Base-by-base conservation (phyloP, 2,888 invertebrate genomes). In the Phaedon cochleariae region DNA sequence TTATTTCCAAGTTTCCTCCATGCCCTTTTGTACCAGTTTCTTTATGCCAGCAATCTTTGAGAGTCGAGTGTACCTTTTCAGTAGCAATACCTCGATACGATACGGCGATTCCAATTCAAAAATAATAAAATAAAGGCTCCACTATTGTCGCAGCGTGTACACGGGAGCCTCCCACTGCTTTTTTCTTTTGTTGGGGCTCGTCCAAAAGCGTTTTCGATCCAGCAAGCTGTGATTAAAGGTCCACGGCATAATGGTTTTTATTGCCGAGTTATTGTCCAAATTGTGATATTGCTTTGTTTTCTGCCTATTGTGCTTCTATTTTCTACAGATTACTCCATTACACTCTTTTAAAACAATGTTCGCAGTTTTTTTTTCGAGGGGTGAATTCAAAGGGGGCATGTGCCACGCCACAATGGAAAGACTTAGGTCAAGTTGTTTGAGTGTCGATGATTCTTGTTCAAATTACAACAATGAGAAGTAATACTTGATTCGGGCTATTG, bases 11-110 rank as follows among this genome's bases (percentile, higher is more conserved):
- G 80, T 80, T 81, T 80, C 79, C 78, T 80, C 76, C 67, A 69
- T 64, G 73, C 71, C 53, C 67, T 59, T 63, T 67, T 67, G 70
- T 73, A 69, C 68, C 73, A 72, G 76, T 76, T 77, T 79, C 77
- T 79, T 79, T 79, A 77, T 78, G 74, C 71, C 66, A 61, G 77
- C 77, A 78, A 79, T 78, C 77, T 77, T 79, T 80, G 78, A 75
- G 77, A 81, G 81, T 81, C 81, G 81, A 80, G 80, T 80, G 77
- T 81, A 81, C 81, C 81, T 81, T 81, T 81, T 79, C 80, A 81
- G 81, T 81, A 77, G 79, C 81, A 81, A 81, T 76, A 77, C 79
- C 76, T 64, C 74, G 41, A 41, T 41, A 15, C 77, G 79, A 80
- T 80, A 80, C 78, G 74, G 79, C 74, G 79, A 81, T 80, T 80